A percentile compares a stretch with the other conserved stretches of the same genome.
phyloP scores from a whole-genome alignment of 1,140 invertebrate genomes.

The Zophobas morio region DNA sequence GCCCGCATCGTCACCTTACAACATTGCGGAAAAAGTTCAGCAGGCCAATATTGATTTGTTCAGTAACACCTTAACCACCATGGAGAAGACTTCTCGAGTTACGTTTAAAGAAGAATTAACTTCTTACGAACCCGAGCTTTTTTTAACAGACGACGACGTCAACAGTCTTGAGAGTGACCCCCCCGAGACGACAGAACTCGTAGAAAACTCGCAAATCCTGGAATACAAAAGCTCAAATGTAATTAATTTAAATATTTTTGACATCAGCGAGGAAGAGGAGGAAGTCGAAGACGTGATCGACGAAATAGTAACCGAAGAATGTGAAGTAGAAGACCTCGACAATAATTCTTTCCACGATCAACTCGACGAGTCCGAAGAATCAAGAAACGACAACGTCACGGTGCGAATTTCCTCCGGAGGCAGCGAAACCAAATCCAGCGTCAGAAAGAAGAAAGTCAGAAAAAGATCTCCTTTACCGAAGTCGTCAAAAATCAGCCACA shows the following conservation, averaged over 20 bases:
- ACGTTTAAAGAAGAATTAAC: constrained; percentile 64
- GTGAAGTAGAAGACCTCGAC: constrained; percentile 1
- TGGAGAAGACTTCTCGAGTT: constrained; percentile 58
- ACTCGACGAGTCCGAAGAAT: constrained; percentile 6
- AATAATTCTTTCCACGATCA: constrained; percentile 14
- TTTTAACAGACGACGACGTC: constrained; percentile 64
- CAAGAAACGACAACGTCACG: constrained; percentile 13
- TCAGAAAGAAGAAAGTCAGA: constrained; percentile 6
- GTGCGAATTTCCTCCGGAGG: constrained; percentile 10
- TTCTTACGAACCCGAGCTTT: constrained; percentile 64
- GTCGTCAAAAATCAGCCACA: neutral
- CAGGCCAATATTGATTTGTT: constrained; percentile 63
- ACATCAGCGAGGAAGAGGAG: constrained; percentile 48
- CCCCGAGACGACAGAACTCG: constrained; percentile 40
- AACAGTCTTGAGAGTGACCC: constrained; percentile 66
- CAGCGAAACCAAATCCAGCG: neutral
- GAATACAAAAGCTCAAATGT: constrained; percentile 32
- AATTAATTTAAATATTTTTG: constrained; percentile 43
- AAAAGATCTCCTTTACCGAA: constrained; percentile 10
- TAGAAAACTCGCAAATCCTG: constrained; percentile 1
- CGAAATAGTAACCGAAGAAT: constrained; percentile 46
- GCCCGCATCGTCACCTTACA: constrained; percentile 64
- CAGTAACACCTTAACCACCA: constrained; percentile 47
- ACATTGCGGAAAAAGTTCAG: constrained; percentile 65
- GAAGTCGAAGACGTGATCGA: constrained; percentile 40